These are phyloP conservation scores for Drosophila eohydei DNA, from an alignment of 2,888 invertebrate genomes.

Conservation along the genomic window DNA sequence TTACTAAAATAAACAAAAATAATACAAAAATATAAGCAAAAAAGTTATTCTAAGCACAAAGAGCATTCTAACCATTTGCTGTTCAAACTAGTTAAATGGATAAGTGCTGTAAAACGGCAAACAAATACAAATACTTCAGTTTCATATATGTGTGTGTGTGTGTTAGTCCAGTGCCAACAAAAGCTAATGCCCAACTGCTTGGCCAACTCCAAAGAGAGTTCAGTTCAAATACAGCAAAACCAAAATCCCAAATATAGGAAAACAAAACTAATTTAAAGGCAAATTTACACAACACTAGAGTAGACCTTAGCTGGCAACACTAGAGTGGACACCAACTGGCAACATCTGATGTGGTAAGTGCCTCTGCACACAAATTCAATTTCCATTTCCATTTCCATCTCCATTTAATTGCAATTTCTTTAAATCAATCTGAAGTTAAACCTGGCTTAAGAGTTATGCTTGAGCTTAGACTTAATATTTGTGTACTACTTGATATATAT, in stretches of 20 bases:
- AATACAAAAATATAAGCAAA: neutral
- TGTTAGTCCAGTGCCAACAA: slow-evolving; percentile 31
- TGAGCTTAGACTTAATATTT: neutral
- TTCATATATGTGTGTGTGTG: neutral
- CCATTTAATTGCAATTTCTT: neutral
- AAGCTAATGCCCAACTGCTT: slow-evolving; percentile 23
- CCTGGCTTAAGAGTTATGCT: neutral
- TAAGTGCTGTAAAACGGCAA: slow-evolving; percentile 28
- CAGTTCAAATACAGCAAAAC: slow-evolving; percentile 1
- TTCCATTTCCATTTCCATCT: neutral
- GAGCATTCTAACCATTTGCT: neutral
- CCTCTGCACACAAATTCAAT: neutral
- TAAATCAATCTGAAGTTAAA: neutral
- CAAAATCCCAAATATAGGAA: slow-evolving; percentile 4
- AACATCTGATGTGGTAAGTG: slow-evolving; percentile 40
- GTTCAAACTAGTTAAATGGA: slow-evolving; percentile 13
- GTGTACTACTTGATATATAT: neutral
- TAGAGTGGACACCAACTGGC: slow-evolving; percentile 4
- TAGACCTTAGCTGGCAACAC: neutral
- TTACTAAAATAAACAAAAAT: neutral
- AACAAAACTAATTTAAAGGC: slow-evolving; percentile 18
- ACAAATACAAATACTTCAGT: slow-evolving; percentile 22
- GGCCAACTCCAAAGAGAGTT: slow-evolving; percentile 5
- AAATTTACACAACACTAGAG: slow-evolving; percentile 30
- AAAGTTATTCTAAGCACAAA: neutral